Conservation (phyloP, 1,140 invertebrate genomes). For the Eufriesea mexicana region DNA sequence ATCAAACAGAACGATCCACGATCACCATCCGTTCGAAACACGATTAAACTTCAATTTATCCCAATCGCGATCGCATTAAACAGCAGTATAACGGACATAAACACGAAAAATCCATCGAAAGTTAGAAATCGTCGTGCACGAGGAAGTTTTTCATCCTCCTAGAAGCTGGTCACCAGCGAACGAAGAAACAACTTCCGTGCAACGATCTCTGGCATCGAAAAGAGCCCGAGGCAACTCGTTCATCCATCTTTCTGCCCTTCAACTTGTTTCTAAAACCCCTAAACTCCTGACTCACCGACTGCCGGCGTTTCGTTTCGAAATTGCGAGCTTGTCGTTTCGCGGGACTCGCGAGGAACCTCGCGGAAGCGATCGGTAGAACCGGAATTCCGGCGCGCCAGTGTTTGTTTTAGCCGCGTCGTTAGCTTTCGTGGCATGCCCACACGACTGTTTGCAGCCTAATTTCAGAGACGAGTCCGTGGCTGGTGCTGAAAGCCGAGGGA, state of each 20-base stretch:
- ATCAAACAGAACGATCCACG: no score
- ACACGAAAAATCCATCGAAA: conserved; percentile 18
- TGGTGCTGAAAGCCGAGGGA: not conserved
- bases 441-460: conserved; percentile 25
- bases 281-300: no score
- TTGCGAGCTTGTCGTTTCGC: not conserved
- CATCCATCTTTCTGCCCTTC: no score
- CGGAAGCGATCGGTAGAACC: not conserved
- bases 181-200: not conserved
- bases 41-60: not conserved
- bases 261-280: no score
- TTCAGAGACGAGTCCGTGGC: conserved; percentile 8
- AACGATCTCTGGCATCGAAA: not conserved
- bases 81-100: not conserved
- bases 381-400: not conserved
- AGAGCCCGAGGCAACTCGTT: not conserved
- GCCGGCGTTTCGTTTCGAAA: not conserved
- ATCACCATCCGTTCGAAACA: not conserved
- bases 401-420: not conserved
- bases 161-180: not conserved
- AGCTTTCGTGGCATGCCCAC: not conserved
- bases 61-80: not conserved
- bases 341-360: not conserved
- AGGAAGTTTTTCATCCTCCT: not conserved
- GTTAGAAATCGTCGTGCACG: not conserved